A percentile compares a stretch with the other conserved stretches of the same genome.
Conservation (phyloP, 1,140 invertebrate genomes). For the Drosophila kurseongensis region DNA sequence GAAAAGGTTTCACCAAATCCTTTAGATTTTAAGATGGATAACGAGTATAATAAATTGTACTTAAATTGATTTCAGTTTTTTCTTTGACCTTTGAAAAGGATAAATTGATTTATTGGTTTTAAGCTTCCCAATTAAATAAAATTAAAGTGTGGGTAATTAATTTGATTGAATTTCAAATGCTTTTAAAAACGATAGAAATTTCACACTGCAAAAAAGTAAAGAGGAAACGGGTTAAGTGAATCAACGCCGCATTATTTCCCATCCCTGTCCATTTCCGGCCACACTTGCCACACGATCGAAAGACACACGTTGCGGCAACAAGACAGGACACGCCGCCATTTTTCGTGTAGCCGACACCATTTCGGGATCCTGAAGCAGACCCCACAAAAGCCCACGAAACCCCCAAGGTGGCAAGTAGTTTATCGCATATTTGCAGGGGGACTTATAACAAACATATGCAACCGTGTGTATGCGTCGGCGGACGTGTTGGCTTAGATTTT, state of each 20-base stretch:
- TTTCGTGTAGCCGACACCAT: conserved; percentile 44
- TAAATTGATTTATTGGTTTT: too few relatives aligned
- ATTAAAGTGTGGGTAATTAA: too few relatives aligned
- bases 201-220: background rate
- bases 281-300: conserved; percentile 22
- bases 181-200: too few relatives aligned
- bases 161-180: too few relatives aligned
- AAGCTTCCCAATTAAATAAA: too few relatives aligned
- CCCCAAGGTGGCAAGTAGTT: conserved; percentile 67
- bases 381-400: background rate
- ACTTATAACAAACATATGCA: conserved; percentile 77
- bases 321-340: conserved; percentile 64
- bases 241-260: background rate
- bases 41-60: too few relatives aligned
- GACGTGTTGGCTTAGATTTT: conserved; percentile 51
- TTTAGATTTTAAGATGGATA: too few relatives aligned
- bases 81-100: too few relatives aligned
- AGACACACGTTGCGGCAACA: conserved; percentile 38
- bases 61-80: too few relatives aligned
- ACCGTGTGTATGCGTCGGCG: conserved; percentile 22
- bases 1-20: too few relatives aligned
- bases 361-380: conserved; percentile 2
- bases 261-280: conserved; percentile 9
- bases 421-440: conserved; percentile 74
- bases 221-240: conserved; percentile 2